Percentiles rank a stretch among this genome's conserved stretches.
These are phyloP conservation scores for Planococcus citri DNA, from an alignment of 1,140 invertebrate genomes.

Conservation along the genomic window DNA sequence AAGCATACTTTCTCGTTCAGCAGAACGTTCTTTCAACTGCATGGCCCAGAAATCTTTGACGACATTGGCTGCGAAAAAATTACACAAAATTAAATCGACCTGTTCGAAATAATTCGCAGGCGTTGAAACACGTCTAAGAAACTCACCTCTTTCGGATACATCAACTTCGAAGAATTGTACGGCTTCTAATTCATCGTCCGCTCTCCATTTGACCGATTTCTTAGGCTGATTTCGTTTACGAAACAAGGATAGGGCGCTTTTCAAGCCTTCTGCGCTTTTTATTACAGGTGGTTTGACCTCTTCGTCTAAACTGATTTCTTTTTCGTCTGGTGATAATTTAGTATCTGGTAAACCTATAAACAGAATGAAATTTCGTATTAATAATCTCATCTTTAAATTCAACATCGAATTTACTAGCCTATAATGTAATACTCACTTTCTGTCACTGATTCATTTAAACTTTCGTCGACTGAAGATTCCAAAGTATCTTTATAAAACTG, in stretches of 20 bases:
- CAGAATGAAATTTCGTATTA: too few species aligned
- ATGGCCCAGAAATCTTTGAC: constrained; percentile 84
- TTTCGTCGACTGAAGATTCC: constrained; percentile 38
- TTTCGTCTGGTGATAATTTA: background rate
- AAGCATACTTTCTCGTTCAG: constrained; percentile 70
- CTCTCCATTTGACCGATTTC: constrained; percentile 69
- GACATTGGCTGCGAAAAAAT: constrained; percentile 57
- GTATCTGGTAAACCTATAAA: background rate
- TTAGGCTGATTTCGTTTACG: constrained; percentile 57
- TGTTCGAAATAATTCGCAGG: background rate
- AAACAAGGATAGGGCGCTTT: constrained; percentile 52
- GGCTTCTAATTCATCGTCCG: constrained; percentile 64
- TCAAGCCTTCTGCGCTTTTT: constrained; percentile 35
- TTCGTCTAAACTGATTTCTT: constrained; percentile 16
- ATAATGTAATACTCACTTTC: background rate
- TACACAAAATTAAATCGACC: background rate
- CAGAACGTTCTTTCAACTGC: constrained; percentile 74
- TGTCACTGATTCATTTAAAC: background rate
- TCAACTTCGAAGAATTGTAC: constrained; percentile 83
- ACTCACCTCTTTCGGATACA: constrained; percentile 67
- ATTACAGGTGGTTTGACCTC: constrained; percentile 22
- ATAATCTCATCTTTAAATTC: too few species aligned
- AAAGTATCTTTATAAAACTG: constrained; percentile 88
- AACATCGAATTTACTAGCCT: too few species aligned
- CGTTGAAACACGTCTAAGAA: background rate